These are phyloP conservation scores for Lathamus discolor DNA, from an alignment of 2,113 vertebrate species.

Conservation along the genomic window DNA sequence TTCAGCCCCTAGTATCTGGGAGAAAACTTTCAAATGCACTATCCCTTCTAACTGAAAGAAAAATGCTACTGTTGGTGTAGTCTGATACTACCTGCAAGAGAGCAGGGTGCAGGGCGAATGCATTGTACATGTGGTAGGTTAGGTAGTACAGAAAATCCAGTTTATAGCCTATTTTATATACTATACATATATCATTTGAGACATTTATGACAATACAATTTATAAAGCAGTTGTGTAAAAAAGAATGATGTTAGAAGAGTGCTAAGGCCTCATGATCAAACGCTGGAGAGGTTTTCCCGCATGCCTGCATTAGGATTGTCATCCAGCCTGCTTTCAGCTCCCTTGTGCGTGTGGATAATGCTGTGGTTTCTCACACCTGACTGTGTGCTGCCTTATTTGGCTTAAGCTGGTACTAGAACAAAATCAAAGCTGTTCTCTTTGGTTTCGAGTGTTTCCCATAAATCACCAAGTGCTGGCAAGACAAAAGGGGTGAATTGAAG, in stretches of 20 bases:
- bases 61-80: slow-evolving; percentile 10
- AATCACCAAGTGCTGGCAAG: background rate
- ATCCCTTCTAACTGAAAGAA: background rate
- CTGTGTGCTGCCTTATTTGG: slow-evolving; percentile 41
- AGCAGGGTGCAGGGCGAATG: background rate
- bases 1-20: background rate
- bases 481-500: background rate
- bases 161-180: slow-evolving; percentile 39
- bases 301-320: background rate
- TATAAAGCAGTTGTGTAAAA: slow-evolving; percentile 9
- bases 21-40: background rate
- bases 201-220: slow-evolving; percentile 40
- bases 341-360: background rate
- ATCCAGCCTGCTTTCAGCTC: slow-evolving; percentile 15
- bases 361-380: slow-evolving; percentile 44
- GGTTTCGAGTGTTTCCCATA: background rate
- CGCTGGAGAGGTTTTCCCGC: background rate
- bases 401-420: slow-evolving; percentile 10
- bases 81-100: background rate
- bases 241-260: background rate
- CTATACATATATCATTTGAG: slow-evolving; percentile 9
- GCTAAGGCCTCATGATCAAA: background rate
- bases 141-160: slow-evolving; percentile 25
- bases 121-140: slow-evolving; percentile 18
- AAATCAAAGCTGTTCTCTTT: slow-evolving; percentile 7